These are phyloP conservation scores for Drosophila burlai DNA, from an alignment of 1,140 invertebrate genomes.

Conservation along the genomic window DNA sequence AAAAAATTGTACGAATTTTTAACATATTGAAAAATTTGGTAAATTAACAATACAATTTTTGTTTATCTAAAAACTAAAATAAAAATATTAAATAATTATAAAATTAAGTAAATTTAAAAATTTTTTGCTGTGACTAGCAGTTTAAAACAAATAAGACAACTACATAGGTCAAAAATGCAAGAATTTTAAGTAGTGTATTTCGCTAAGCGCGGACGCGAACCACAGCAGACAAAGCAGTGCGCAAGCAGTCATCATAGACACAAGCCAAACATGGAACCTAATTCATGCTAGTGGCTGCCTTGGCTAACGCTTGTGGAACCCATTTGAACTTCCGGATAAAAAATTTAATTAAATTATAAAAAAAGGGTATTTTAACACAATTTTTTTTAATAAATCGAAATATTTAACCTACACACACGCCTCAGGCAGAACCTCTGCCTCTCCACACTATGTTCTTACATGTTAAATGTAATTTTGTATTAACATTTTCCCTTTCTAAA, in stretches of 20 bases:
- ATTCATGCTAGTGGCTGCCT: background rate
- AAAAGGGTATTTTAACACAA: background rate
- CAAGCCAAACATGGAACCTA: background rate
- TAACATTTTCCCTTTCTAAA: background rate
- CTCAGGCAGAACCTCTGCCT: background rate
- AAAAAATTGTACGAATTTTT: no score
- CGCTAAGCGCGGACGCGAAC: background rate
- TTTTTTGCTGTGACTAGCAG: no score
- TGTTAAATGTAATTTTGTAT: background rate
- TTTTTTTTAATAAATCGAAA: background rate
- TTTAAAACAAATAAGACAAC: no score
- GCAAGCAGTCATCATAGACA: background rate
- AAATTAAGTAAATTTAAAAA: no score
- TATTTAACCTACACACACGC: background rate
- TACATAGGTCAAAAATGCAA: no score
- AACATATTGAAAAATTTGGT: no score
- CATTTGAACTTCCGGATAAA: background rate
- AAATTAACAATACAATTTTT: no score
- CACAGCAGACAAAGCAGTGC: background rate
- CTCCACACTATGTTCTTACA: background rate
- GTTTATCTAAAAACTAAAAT: no score
- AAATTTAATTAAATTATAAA: background rate
- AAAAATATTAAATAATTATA: no score
- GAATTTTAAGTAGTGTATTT: background rate
- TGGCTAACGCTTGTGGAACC: background rate